phyloP scores from a whole-genome alignment of 2,888 invertebrate genomes.

The Ligdia adustata region DNA sequence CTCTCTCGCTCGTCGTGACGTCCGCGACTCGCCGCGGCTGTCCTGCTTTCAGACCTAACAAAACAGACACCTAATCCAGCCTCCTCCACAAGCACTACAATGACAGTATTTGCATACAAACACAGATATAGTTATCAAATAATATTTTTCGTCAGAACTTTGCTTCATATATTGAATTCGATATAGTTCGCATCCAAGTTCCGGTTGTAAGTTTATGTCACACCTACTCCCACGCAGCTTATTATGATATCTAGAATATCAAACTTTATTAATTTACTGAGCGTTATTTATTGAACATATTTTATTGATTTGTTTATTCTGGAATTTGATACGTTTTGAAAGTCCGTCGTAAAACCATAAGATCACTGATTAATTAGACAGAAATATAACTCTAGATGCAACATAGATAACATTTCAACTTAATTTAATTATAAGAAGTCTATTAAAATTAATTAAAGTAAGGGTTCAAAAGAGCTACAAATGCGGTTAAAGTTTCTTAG shows the following conservation, averaged over 20 bases:
- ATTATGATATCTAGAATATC: constrained; percentile 10
- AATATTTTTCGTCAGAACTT: no score
- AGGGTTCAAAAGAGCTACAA: constrained; percentile 22
- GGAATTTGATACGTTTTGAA: constrained; percentile 14
- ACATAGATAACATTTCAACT: neutral
- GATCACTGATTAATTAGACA: constrained; percentile 19
- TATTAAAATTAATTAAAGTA: constrained; percentile 24
- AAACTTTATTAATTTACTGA: constrained; percentile 19
- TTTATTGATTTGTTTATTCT: constrained; percentile 19
- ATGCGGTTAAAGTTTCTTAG: constrained; percentile 20
- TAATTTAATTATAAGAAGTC: constrained; percentile 7
- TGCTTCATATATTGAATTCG: no score
- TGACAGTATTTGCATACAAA: no score
- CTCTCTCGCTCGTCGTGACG: no score
- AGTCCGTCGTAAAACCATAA: constrained; percentile 16
- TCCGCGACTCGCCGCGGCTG: no score
- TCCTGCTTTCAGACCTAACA: no score
- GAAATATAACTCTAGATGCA: constrained; percentile 4
- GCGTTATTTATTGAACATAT: constrained; percentile 17
- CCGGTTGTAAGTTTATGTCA: constrained; percentile 39
- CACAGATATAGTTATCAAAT: no score
- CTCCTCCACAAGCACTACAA: no score
- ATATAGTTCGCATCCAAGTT: constrained; percentile 43
- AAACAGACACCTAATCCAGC: no score
- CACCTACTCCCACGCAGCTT: constrained; percentile 22